Conservation (phyloP, 1,140 invertebrate species). For the Drosophila ironensis region DNA sequence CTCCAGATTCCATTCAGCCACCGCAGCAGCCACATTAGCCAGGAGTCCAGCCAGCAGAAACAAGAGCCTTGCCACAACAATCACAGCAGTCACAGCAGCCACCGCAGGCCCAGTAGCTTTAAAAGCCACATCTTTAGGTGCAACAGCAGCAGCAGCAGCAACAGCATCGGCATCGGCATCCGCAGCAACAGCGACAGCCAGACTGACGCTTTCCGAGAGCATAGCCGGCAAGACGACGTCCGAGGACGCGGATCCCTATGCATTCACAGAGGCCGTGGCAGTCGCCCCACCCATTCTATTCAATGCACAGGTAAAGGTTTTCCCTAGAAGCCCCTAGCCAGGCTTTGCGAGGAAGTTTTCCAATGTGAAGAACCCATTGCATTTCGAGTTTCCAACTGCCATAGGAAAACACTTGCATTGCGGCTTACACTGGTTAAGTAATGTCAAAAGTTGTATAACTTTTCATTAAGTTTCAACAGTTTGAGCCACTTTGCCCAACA, state of each 20-base stretch:
- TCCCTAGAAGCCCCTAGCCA: background rate
- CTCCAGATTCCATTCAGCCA: constrained; percentile 66
- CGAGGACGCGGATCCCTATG: constrained; percentile 82
- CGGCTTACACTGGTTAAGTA: too few species aligned
- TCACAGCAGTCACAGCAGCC: constrained; percentile 43
- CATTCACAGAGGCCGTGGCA: constrained; percentile 80
- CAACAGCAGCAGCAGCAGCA: constrained; percentile 17
- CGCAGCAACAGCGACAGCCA: constrained; percentile 34
- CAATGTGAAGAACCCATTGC: too few species aligned
- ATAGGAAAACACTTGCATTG: too few species aligned
- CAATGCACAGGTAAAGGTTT: constrained; percentile 76
- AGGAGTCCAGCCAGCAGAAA: constrained; percentile 27
- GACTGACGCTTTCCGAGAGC: constrained; percentile 53
- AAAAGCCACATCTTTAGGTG: too few species aligned
- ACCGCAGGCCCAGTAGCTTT: constrained; percentile 21
- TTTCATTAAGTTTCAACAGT: too few species aligned
- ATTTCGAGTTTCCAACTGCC: too few species aligned
- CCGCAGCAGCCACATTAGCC: constrained; percentile 28
- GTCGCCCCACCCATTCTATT: constrained; percentile 78
- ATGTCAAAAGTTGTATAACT: too few species aligned
- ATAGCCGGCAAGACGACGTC: constrained; percentile 65
- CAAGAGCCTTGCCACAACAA: constrained; percentile 25
- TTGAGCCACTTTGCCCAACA: too few species aligned
- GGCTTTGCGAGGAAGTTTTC: too few species aligned
- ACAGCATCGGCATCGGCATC: constrained; percentile 13